Evolutionary conservation across 1,140 invertebrate genomes (phyloP).

Genomic region (Trinorchestia longiramus): DNA sequence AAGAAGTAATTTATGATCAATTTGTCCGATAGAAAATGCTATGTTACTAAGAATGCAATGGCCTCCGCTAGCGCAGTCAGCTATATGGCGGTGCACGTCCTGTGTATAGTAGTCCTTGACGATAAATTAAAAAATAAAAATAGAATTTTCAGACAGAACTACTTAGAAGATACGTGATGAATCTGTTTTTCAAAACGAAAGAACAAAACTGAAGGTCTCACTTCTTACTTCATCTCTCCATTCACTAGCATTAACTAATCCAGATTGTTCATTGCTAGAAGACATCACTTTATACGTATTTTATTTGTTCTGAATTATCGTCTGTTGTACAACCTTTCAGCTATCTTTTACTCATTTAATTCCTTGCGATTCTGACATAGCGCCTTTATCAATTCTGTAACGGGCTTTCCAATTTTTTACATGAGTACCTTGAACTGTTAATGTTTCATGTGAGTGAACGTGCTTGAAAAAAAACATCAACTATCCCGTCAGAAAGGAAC

Average conservation of each 20-base stretch:
- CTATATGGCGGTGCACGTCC: too few relatives aligned
- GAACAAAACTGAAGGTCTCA: neutral
- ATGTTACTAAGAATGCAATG: too few relatives aligned
- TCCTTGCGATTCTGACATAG: neutral
- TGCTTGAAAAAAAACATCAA: neutral
- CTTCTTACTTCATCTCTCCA: neutral
- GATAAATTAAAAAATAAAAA: too few relatives aligned
- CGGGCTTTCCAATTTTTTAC: neutral
- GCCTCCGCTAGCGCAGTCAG: too few relatives aligned
- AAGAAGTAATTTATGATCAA: too few relatives aligned
- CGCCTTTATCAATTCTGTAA: neutral
- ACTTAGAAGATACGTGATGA: too few relatives aligned
- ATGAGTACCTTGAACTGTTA: neutral
- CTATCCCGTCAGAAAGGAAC: neutral
- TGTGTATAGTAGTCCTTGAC: too few relatives aligned
- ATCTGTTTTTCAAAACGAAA: neutral
- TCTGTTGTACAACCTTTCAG: neutral
- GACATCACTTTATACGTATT: neutral
- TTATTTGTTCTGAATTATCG: neutral
- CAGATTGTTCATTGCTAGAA: too few relatives aligned
- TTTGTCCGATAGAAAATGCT: too few relatives aligned
- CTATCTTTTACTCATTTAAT: neutral
- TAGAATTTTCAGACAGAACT: too few relatives aligned
- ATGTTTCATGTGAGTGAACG: too few relatives aligned
- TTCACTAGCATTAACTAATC: neutral